phyloP scores from a whole-genome alignment of 1,140 invertebrate species.

The Drosophila auraria region DNA sequence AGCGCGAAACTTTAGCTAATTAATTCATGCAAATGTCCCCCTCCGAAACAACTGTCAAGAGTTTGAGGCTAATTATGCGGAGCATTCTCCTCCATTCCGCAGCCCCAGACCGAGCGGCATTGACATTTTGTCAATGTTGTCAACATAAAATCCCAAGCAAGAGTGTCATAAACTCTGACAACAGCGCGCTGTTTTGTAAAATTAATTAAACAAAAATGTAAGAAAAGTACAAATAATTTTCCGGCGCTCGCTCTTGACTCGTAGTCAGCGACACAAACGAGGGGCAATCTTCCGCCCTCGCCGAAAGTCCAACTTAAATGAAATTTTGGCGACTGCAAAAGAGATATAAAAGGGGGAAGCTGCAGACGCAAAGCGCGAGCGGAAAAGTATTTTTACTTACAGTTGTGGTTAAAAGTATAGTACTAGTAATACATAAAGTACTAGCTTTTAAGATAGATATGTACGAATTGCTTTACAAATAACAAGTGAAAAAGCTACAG shows the following conservation, averaged over 20 bases:
- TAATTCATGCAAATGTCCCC: constrained; percentile 77
- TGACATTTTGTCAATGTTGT: constrained; percentile 83
- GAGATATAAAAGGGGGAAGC: constrained; percentile 13
- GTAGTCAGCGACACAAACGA: constrained; percentile 29
- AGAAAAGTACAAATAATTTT: constrained; percentile 79
- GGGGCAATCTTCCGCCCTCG: constrained; percentile 6
- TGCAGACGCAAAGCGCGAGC: neutral
- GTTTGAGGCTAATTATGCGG: constrained; percentile 74
- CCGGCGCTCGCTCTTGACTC: constrained; percentile 60
- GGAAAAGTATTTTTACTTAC: constrained; percentile 5
- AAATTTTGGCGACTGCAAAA: constrained; percentile 54
- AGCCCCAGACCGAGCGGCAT: constrained; percentile 32
- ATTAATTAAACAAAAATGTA: constrained; percentile 84
- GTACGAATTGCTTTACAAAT: no score
- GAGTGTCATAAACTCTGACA: constrained; percentile 82
- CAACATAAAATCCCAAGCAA: constrained; percentile 74
- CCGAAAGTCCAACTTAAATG: constrained; percentile 75
- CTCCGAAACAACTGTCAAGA: constrained; percentile 29
- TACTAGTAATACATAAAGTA: neutral
- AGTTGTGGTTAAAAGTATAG: neutral
- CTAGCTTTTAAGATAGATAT: neutral
- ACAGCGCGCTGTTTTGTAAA: constrained; percentile 64
- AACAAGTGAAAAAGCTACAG: no score
- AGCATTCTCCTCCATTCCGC: constrained; percentile 24
- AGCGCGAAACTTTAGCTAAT: constrained; percentile 71